Evolutionary conservation across 2,797 vertebrate species (phyloP).

Genomic region (Pangasius mekongensis): DNA sequence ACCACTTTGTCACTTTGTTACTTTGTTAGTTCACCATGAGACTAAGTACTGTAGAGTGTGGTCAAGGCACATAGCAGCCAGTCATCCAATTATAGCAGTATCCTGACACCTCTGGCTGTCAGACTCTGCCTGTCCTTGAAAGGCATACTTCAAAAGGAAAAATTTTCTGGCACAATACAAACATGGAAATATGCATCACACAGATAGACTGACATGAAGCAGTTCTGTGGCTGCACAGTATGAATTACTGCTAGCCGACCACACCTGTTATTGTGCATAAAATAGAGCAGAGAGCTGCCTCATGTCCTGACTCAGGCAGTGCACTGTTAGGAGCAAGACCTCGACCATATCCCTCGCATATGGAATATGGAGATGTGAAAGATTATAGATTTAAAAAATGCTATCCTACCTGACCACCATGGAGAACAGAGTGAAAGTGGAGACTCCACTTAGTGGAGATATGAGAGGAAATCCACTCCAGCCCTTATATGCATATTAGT

Average conservation of each 20-base stretch:
- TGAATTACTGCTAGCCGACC: neutral
- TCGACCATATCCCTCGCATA: neutral
- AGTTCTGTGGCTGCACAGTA: neutral
- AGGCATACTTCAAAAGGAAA: neutral
- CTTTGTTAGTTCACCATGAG: neutral
- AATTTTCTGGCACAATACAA: neutral
- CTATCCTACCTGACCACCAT: neutral
- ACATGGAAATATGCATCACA: neutral
- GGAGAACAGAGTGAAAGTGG: too few relatives aligned
- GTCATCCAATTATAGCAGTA: neutral
- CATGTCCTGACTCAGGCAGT: neutral
- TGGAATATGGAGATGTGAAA: neutral
- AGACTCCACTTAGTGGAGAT: neutral
- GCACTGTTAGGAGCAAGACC: neutral
- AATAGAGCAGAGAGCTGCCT: neutral
- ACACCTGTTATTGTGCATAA: neutral
- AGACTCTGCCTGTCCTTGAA: constrained; percentile 6
- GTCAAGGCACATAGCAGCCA: neutral
- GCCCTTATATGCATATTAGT: neutral
- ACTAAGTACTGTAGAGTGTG: neutral
- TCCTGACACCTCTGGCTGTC: neutral
- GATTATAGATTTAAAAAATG: neutral
- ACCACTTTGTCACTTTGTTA: neutral
- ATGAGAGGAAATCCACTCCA: neutral
- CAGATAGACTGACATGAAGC: too few relatives aligned